Evolutionary conservation across 2,888 invertebrate genomes (phyloP), one percentile per base, ranked within the genome.

Genomic region (Drosophila borborema): DNA sequence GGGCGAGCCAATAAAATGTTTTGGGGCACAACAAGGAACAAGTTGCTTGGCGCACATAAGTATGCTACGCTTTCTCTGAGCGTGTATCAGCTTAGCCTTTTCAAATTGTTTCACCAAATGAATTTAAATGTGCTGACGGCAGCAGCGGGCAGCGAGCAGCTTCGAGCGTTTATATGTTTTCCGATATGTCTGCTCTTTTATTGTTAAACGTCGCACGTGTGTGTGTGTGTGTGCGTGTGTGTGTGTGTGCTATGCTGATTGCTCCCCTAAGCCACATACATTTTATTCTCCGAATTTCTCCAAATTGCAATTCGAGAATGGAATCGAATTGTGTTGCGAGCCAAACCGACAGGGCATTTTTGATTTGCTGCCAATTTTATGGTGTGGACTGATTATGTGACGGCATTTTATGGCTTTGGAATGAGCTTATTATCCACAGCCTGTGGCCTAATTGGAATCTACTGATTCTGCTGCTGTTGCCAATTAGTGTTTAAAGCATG

Each of bases 71-170:
- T 86, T 75, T 77, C 54, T 74, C 43, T 68, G 46, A 23, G 48
- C 46, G 63, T 70, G 61, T 51, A 34, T 54, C 49, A 31, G 20
- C 40, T 54, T 61, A 28, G 64, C 74, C 64, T 73, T 78, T 81
- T 74, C 69, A 83, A 87, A 84, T 87, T 72, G 85, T 79, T 83
- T 84, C 72, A 71, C 77, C 74, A 88, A 90, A 90, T 87, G 87
- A 87, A 88, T 90, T 87, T 80, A 77, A 84, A 87, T 83, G 89
- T 80, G 89, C 87, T 88, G 90, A 88, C 86, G 72, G 59, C 72
- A 81, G 66, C 72, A 46, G 8, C 12, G 23, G 16, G 14, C 9
- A 34, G 14, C 31, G 28, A 7, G 14, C 10, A n/a, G 23, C 23
- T 16, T 8, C 48, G 31, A 64, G 46, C 67, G 64, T 70, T 73